Evolutionary conservation across 2,888 invertebrate genomes (phyloP).

Genomic region (Omphaloscelis lunosa): DNA sequence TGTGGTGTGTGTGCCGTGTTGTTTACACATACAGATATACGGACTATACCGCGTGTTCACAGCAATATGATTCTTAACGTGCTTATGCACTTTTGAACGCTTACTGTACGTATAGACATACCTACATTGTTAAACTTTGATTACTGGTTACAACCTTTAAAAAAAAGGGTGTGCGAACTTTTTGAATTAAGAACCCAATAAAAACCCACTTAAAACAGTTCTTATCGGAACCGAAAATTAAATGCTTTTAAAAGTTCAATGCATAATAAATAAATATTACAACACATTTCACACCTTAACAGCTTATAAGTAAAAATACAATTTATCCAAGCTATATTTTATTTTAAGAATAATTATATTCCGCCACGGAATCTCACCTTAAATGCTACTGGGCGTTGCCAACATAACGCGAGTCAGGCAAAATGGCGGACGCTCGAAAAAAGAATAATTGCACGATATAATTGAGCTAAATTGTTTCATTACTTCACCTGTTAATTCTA

Average conservation of each 20-base stretch:
- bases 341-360: conserved; percentile 50
- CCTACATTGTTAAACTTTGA: conserved; percentile 19
- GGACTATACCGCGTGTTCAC: too few relatives aligned
- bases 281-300: conserved; percentile 51
- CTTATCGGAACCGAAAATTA: conserved; percentile 37
- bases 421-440: conserved; percentile 82
- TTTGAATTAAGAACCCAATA: conserved; percentile 38
- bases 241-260: conserved; percentile 50
- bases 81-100: too few relatives aligned
- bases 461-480: conserved; percentile 85
- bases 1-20: too few relatives aligned
- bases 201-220: conserved; percentile 26
- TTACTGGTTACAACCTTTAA: conserved; percentile 12
- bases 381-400: conserved; percentile 76
- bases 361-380: conserved; percentile 56
- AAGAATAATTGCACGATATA: conserved; percentile 79
- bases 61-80: too few relatives aligned
- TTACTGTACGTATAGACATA: not conserved
- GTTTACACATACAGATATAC: too few relatives aligned
- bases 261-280: conserved; percentile 57
- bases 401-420: conserved; percentile 72
- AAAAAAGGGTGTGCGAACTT: conserved; percentile 22
- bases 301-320: conserved; percentile 31
- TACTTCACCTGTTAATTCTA: conserved; percentile 78
- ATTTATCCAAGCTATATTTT: conserved; percentile 47